Evolutionary conservation across 37 sponge, comb jelly and placozoan genomes (phyloP), one percentile per base, ranked within the genome.

Genomic region (Haliclona indistincta): DNA sequence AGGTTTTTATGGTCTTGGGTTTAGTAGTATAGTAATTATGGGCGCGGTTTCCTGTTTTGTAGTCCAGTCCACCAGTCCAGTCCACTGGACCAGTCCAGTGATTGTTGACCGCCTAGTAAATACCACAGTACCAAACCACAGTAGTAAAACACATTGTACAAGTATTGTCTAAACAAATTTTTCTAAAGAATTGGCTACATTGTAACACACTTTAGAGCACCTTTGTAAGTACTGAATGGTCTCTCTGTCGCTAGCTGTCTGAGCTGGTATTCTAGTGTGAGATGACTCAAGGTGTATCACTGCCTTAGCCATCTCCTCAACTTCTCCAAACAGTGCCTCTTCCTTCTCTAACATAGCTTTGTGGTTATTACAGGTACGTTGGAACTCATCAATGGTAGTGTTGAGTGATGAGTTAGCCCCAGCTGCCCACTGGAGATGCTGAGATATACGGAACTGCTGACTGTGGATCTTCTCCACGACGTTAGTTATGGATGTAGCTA

Each of bases 341-440:
- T 91, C 92, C 26, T 43, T 74, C 80, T 86, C 70, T 23, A 91
- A 75, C 1, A 84, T 71, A 51, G 64, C 41, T 33, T 86, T 83
- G 40, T 92, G 77, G 10, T 78, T 40, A 44, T 77, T 84, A 43
- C 80, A 83, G 36, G 85, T 71, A 64, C 84, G 64, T 54, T 96
- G 86, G 56, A 93, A 92, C 56, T 86, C 89, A 71, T 93, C 88
- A 28, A 96, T 52, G 41, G 74, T 76, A 35, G 73, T 29, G 54
- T 86, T 84, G 42, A 93, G 94, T 29, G 81, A 37, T 19, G 97
- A 88, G 87, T 93, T 96, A 62, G 94, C 84, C 4, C 94, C 94
- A 22, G 97, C 97, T 38, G 97, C 97, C 97, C 97, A 96, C 71
- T 88, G 94, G 34, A 96, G 91, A 2, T 91, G 64, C 89, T 96